phyloP scores from a whole-genome alignment of 2,797 vertebrate species.

The Epinephelus malabaricus region DNA sequence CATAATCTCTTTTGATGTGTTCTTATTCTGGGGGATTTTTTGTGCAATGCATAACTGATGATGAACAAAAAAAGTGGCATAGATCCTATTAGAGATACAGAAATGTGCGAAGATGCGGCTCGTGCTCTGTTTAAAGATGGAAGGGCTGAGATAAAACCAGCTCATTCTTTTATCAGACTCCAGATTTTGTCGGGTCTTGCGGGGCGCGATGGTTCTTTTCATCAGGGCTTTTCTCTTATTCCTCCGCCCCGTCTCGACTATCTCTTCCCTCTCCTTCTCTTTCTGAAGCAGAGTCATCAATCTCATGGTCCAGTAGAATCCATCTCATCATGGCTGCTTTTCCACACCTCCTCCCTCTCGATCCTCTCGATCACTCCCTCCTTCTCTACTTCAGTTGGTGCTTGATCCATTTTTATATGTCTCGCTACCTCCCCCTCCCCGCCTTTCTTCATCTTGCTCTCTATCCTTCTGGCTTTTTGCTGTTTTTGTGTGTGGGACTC shows the following conservation, averaged over 20 bases:
- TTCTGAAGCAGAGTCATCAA: constrained; percentile 77
- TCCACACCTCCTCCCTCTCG: constrained; percentile 69
- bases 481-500: constrained; percentile 44
- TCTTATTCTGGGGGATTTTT: constrained; percentile 27
- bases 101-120: constrained; percentile 44
- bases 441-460: constrained; percentile 24
- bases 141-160: constrained; percentile 46
- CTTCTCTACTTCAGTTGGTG: constrained; percentile 60
- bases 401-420: constrained; percentile 76
- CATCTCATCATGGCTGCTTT: constrained; percentile 80
- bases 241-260: constrained; percentile 17
- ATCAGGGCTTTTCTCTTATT: constrained; percentile 63
- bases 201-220: constrained; percentile 62
- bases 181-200: constrained; percentile 47
- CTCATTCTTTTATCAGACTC: constrained; percentile 60
- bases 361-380: constrained; percentile 64
- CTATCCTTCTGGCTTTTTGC: constrained; percentile 14
- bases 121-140: constrained; percentile 48
- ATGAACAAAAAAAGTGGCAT: constrained; percentile 27
- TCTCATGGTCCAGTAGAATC: constrained; percentile 78
- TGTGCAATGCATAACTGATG: constrained; percentile 48
- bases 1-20: constrained; percentile 60
- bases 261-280: constrained; percentile 54
- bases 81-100: constrained; percentile 73
- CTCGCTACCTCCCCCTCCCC: constrained; percentile 53